phyloP scores from a whole-genome alignment of 2,888 invertebrate species.

The Rhingia rostrata region DNA sequence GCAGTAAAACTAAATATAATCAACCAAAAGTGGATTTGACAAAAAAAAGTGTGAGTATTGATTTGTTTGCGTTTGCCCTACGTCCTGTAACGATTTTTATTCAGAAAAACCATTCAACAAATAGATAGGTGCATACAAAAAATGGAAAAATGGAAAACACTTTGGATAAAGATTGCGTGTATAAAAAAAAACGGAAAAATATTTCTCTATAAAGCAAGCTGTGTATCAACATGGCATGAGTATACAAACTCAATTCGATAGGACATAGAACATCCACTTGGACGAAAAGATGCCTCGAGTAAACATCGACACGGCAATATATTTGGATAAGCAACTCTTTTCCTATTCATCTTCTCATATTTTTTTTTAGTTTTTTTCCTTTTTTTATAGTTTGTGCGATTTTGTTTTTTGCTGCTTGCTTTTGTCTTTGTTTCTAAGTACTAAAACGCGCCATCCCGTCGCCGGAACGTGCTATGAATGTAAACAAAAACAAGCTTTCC shows the following conservation, averaged over 20 bases:
- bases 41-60: no score
- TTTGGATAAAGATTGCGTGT: no score
- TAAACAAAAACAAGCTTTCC: conserved; percentile 70
- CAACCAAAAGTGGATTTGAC: no score
- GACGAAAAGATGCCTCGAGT: not conserved
- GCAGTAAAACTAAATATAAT: no score
- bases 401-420: conserved; percentile 40
- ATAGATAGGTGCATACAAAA: no score
- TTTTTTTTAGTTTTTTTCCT: conserved; percentile 48
- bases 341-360: conserved; percentile 12
- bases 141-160: no score
- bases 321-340: conserved; percentile 28
- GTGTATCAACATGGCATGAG: no score
- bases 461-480: conserved; percentile 69
- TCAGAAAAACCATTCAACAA: no score
- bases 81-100: no score
- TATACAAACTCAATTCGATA: not conserved
- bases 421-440: conserved; percentile 45
- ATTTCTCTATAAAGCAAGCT: no score
- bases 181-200: no score
- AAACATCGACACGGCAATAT: conserved; percentile 7
- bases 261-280: not conserved
- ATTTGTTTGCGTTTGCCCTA: no score
- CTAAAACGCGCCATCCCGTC: conserved; percentile 63
- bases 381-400: conserved; percentile 46